These are phyloP conservation scores for Heliothis peltigera DNA, from an alignment of 2,888 invertebrate species.

Conservation along the genomic window DNA sequence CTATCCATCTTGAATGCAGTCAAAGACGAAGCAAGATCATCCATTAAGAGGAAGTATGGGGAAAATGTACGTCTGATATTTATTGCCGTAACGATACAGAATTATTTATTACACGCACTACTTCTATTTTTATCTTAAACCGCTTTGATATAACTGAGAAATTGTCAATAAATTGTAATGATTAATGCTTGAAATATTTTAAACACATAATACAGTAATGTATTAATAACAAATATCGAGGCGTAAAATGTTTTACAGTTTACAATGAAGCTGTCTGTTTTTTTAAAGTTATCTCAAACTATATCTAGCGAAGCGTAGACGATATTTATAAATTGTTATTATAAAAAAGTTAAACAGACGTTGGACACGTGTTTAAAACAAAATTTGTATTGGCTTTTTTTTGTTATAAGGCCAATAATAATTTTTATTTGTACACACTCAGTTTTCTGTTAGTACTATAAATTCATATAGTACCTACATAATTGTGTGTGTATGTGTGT, in stretches of 20 bases:
- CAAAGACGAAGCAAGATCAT: constrained; percentile 68
- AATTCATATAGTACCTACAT: neutral
- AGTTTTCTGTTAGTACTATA: too few species aligned
- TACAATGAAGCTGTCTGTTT: constrained; percentile 31
- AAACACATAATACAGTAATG: neutral
- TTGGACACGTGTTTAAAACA: too few species aligned
- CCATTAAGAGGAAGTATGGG: constrained; percentile 70
- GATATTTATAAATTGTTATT: too few species aligned
- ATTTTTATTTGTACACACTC: neutral
- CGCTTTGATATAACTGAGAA: constrained; percentile 3
- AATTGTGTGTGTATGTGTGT: constrained; percentile 13
- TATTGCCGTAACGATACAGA: constrained; percentile 47
- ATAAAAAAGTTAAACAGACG: too few species aligned
- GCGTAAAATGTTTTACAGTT: constrained; percentile 27
- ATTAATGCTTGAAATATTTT: constrained; percentile 22
- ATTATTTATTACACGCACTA: constrained; percentile 32
- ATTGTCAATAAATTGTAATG: constrained; percentile 26
- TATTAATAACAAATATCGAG: constrained; percentile 10
- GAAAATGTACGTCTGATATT: constrained; percentile 63
- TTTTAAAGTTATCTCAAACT: constrained; percentile 12
- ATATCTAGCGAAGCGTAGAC: too few species aligned
- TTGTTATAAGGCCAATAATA: too few species aligned
- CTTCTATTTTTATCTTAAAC: constrained; percentile 32
- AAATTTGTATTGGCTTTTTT: too few species aligned
- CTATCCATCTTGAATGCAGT: constrained; percentile 73